Evolutionary conservation across 2,888 invertebrate species (phyloP), one percentile per base, ranked within the genome.

Genomic region (Ichneumoninae sp.): DNA sequence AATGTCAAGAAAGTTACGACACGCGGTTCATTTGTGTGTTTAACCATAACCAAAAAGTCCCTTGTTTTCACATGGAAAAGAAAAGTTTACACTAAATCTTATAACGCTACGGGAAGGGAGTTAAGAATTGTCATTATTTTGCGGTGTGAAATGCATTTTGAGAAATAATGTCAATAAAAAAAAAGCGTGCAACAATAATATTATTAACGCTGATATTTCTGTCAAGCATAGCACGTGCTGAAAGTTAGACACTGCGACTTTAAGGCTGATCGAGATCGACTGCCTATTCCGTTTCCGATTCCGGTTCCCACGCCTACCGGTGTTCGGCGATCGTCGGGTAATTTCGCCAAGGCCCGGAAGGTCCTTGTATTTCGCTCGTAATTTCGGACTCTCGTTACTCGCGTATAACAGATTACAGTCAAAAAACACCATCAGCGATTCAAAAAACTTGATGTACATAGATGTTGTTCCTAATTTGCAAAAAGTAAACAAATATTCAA

Each of bases 171-270:
- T 22, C 36, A 36, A 54, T 22, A 54, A 2, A 16, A 8, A 5
- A 36, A 36, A 16, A 54, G 36, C 13, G 13, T n/a, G 26, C 13
- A 57, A 6, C 16, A 3, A 8, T 16, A 40, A 44, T 60, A 26
- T 60, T 7, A 36, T 0, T 3, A 30, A 60, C 10, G n/a, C 7
- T 36, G 57, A 71, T 57, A 57, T 26, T n/a, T 72, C n/a, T 57
- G 10, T 71, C 30, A 26, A 30, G 57, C 30, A 6, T 26, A 60
- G 30, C 60, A 60, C 60, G 60, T 60, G 60, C 26, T 60, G 16
- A 13, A 13, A 60, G 26, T 60, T 60, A 30, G 6, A 54, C 2
- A 54, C 54, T 54, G 19, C 5, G 22, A 19, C 19, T 54, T 33
- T 6, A 33, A n/a, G 22, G 22, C 22, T 22, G 22, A 22, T 22